phyloP scores from a whole-genome alignment of 2,113 vertebrate genomes.

The Caracal caracal region DNA sequence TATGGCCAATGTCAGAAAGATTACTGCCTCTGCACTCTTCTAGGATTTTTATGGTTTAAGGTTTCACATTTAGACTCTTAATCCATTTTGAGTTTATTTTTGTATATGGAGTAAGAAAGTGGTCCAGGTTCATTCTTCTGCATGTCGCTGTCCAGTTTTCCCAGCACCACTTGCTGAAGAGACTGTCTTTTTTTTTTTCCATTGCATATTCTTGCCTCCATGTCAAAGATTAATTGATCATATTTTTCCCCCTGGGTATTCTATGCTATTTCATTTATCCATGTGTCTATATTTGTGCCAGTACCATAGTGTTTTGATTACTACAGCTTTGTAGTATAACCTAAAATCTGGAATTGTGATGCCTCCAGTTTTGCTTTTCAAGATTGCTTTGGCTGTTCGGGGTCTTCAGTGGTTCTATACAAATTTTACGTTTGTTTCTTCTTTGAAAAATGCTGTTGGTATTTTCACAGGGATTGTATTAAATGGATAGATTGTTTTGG shows the following conservation, averaged over 20 bases:
- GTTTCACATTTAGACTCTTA: not conserved
- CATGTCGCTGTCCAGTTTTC: not conserved
- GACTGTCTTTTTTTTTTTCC: not conserved
- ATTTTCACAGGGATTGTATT: not conserved
- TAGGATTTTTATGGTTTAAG: not conserved
- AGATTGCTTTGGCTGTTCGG: not conserved
- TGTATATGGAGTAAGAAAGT: not conserved
- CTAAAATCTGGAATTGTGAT: not conserved
- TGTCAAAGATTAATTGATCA: not conserved
- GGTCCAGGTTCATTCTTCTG: not conserved
- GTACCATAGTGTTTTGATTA: not conserved
- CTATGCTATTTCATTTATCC: not conserved
- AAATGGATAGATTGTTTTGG: not conserved
- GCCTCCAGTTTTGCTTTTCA: not conserved
- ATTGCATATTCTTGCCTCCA: not conserved
- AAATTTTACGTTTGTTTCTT: not conserved
- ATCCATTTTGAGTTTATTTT: not conserved
- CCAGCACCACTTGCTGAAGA: not conserved
- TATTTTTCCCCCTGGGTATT: not conserved
- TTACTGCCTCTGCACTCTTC: not conserved
- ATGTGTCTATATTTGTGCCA: not conserved
- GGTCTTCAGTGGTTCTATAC: not conserved
- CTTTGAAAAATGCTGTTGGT: not conserved
- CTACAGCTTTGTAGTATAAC: not conserved
- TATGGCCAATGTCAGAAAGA: not conserved